Evolutionary conservation across 1,140 invertebrate species (phyloP).

Genomic region (Leptonema lineaticorne): DNA sequence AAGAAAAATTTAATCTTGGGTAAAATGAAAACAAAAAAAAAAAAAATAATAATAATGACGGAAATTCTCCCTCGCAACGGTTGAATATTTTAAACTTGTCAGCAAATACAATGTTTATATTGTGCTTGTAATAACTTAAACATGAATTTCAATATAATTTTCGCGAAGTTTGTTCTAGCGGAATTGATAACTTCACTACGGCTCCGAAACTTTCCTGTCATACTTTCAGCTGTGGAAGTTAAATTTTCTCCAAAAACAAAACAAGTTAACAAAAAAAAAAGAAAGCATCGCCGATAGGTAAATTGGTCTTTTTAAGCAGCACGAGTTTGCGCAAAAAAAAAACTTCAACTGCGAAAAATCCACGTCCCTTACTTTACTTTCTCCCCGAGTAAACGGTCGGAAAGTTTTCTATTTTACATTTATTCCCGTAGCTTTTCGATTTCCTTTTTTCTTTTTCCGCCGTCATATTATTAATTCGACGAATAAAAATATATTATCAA

Average conservation of each 20-base stretch:
- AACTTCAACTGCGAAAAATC: not conserved
- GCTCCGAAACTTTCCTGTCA: constrained; percentile 14
- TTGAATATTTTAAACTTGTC: not conserved
- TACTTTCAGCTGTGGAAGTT: constrained; percentile 11
- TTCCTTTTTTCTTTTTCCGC: not conserved
- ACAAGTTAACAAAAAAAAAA: too few relatives aligned
- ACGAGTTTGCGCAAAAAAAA: not conserved
- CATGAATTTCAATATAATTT: constrained; percentile 17
- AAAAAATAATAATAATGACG: too few relatives aligned
- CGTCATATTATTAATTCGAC: not conserved
- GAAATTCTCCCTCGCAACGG: too few relatives aligned
- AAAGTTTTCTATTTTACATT: not conserved
- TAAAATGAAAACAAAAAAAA: too few relatives aligned
- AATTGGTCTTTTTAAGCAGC: not conserved
- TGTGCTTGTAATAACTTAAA: constrained; percentile 4
- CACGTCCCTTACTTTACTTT: not conserved
- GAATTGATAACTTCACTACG: constrained; percentile 13
- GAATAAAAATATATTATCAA: too few relatives aligned
- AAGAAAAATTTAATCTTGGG: too few relatives aligned
- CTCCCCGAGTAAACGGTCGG: not conserved
- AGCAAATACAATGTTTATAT: constrained; percentile 6
- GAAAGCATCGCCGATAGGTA: not conserved
- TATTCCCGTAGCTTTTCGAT: not conserved
- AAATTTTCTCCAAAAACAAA: constrained; percentile 8
- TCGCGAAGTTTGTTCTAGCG: constrained; percentile 9